Evolutionary conservation across 2,113 vertebrate genomes (phyloP).

Genomic region (Pelusios castaneus): DNA sequence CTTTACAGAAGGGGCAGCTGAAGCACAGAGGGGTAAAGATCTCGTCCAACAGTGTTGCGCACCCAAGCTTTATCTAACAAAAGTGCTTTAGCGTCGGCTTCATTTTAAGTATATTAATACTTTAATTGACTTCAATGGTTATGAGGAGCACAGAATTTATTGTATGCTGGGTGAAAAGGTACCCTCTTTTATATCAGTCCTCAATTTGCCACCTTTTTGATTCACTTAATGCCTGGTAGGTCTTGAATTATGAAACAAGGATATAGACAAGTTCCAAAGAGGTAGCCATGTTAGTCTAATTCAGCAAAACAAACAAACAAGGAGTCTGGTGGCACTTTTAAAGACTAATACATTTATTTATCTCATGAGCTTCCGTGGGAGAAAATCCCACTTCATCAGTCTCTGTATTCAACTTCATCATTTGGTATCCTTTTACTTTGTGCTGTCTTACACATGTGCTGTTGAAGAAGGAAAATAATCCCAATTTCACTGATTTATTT

Average conservation of each 20-base stretch:
- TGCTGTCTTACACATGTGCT: background rate
- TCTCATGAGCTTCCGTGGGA: no score
- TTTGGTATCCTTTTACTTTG: background rate
- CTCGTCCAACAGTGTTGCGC: background rate
- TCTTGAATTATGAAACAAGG: background rate
- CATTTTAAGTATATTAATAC: background rate
- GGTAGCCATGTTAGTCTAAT: no score
- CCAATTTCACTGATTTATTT: background rate
- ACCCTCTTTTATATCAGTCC: background rate
- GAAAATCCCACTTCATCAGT: no score
- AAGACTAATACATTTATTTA: no score
- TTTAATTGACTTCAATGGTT: background rate
- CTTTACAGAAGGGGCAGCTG: background rate
- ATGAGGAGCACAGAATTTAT: rapidly evolving
- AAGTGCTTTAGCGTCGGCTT: background rate
- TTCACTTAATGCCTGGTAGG: background rate
- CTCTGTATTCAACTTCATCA: background rate
- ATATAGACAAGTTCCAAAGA: no score
- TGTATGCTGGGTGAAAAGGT: background rate
- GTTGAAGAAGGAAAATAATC: background rate
- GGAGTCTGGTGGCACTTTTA: no score
- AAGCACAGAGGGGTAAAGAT: background rate
- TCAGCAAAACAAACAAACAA: no score
- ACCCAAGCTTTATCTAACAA: background rate
- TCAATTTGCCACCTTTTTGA: background rate